Evolutionary conservation across 2,888 invertebrate species (phyloP), one percentile per base, ranked within the genome.

Genomic region (Priocnemis perturbator): DNA sequence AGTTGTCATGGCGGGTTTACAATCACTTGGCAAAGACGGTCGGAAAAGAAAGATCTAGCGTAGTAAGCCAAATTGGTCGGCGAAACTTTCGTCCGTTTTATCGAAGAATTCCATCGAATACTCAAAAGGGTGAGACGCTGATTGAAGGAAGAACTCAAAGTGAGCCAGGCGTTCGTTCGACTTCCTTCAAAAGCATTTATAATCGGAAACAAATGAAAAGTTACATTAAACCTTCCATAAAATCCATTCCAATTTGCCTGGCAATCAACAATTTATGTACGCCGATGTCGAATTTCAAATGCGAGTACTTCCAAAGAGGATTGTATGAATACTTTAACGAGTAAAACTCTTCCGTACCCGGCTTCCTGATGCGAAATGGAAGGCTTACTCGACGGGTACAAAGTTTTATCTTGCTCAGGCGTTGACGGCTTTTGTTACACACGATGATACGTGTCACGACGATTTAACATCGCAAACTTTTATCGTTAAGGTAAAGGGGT

Each of bases 401-500:
- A 26, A 19, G 37, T 44, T 44, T 30, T n/a, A 30, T 17, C 58
- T 19, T 19, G 23, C 4, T 3, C 23, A 7, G 14, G 23, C n/a
- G 14, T 19, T 60, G 47, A 60, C 19, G 14, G n/a, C 14, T 47
- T 20, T 19, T 21, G 21, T 48, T 45, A 21, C 45, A 4, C 50
- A n/a, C 50, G 20, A 50, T 11, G 37, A 37, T 37, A 37, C 37
- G 37, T 37, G 37, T 3, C 20, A 5, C 3, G 11, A 48, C 20
- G 52, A 44, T 37, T 53, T n/a, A 44, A 53, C 26, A 17, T 47
- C 45, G n/a, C 4, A 15, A 55, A 65, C 30, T 48, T 61, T 48
- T 11, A n/a, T 47, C 55, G 55, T 66, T 61, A 66, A 66, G 44
- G 9, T 9, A 47, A 30, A 56, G 23, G 37, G 47, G 26, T 47